A percentile compares a stretch with the other conserved stretches of the same genome.
These are phyloP conservation scores for Acrobasis repandana DNA, from an alignment of 2,888 invertebrate genomes.

Conservation along the genomic window DNA sequence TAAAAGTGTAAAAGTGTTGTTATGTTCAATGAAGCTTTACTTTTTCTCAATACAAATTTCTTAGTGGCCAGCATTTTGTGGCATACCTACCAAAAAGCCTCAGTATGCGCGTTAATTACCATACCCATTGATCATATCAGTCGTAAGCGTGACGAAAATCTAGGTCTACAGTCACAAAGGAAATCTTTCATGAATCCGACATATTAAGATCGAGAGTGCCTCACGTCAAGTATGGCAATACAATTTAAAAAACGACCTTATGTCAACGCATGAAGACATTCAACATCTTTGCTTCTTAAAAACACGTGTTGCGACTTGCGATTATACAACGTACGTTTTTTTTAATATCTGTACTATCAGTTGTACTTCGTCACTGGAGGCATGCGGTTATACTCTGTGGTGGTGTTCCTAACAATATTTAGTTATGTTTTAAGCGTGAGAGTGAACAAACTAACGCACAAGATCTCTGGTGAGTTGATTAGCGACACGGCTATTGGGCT, in stretches of 20 bases:
- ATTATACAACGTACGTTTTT: slow-evolving; percentile 6
- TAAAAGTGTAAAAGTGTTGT: too few relatives aligned
- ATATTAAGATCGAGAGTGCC: too few relatives aligned
- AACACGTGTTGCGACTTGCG: slow-evolving; percentile 7
- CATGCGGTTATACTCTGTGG: slow-evolving; percentile 25
- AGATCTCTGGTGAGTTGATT: slow-evolving; percentile 13
- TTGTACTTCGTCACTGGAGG: slow-evolving; percentile 24
- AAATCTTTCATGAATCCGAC: too few relatives aligned
- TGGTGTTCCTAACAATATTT: not conserved
- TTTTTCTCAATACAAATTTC: too few relatives aligned
- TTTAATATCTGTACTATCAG: slow-evolving; percentile 15
- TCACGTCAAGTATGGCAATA: too few relatives aligned
- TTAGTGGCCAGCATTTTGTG: too few relatives aligned
- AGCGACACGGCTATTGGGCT: slow-evolving; percentile 2
- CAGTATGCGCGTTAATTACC: too few relatives aligned
- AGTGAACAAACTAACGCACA: slow-evolving; percentile 19
- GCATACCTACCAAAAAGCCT: too few relatives aligned
- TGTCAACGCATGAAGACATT: not conserved
- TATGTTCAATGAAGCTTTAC: too few relatives aligned
- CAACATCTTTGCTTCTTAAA: not conserved
- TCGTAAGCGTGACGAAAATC: too few relatives aligned
- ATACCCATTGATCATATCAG: too few relatives aligned
- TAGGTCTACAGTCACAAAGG: too few relatives aligned
- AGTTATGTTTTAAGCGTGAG: slow-evolving; percentile 25
- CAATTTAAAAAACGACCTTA: not conserved